These are phyloP conservation scores for Drosophila anomelani DNA, from an alignment of 2,888 invertebrate genomes.

Conservation along the genomic window DNA sequence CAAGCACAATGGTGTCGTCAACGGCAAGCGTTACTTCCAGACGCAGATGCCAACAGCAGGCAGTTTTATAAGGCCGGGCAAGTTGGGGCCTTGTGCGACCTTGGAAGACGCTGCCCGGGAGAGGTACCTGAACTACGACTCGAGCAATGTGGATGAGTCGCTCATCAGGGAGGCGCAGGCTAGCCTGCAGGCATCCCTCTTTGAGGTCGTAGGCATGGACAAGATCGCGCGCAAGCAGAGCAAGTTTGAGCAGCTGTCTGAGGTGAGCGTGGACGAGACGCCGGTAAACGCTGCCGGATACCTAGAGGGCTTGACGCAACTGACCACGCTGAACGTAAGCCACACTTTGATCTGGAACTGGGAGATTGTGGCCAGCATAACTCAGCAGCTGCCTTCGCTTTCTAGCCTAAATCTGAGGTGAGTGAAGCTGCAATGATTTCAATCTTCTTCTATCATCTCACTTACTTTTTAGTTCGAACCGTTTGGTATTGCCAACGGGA, in stretches of 20 bases:
- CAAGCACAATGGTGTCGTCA: constrained; percentile 95
- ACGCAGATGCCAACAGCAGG: constrained; percentile 92
- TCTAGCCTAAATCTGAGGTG: constrained; percentile 82
- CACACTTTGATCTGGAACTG: constrained; percentile 84
- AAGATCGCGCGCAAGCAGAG: constrained; percentile 89
- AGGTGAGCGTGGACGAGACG: constrained; percentile 82
- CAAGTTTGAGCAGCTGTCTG: constrained; percentile 82
- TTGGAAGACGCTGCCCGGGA: constrained; percentile 90
- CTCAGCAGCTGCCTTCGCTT: constrained; percentile 82
- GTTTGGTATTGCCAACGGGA: constrained; percentile 88
- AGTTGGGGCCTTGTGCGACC: constrained; percentile 90
- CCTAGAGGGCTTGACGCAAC: constrained; percentile 85
- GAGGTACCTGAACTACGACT: constrained; percentile 86
- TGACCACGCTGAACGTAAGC: constrained; percentile 82
- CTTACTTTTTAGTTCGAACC: constrained; percentile 89
- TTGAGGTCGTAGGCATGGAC: constrained; percentile 96
- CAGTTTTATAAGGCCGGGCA: constrained; percentile 94
- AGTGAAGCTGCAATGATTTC: background rate
- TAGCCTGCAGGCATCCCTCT: constrained; percentile 91
- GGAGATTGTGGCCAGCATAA: constrained; percentile 83
- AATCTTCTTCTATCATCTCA: too few species aligned
- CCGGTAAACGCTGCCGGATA: constrained; percentile 88
- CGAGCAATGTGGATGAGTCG: constrained; percentile 86
- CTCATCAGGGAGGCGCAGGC: constrained; percentile 88
- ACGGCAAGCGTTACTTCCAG: constrained; percentile 92